Evolutionary conservation across 2,797 vertebrate species (phyloP).

Genomic region (Diglossa cyanea): DNA sequence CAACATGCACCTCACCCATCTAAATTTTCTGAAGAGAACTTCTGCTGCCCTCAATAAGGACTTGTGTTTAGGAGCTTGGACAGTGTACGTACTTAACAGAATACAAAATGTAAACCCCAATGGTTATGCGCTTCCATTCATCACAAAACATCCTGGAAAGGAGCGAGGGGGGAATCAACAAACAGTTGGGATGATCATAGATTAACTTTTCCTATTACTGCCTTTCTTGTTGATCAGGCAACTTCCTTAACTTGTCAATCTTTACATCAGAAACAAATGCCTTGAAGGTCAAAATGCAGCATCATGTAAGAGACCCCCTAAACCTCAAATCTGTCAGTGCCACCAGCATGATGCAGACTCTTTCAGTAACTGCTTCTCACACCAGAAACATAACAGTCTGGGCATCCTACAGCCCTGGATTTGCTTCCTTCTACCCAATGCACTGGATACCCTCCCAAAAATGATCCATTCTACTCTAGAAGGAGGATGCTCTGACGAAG

Average conservation of each 20-base stretch:
- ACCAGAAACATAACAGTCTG: neutral
- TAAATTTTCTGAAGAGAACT: neutral
- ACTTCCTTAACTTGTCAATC: neutral
- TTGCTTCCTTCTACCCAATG: neutral
- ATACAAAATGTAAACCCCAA: neutral
- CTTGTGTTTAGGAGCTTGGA: neutral
- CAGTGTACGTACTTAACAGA: neutral
- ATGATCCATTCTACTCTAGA: neutral
- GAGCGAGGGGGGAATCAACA: neutral
- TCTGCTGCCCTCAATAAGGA: neutral
- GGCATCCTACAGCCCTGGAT: neutral
- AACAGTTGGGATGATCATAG: neutral
- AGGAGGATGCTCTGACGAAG: rapidly evolving
- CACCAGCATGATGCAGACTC: neutral
- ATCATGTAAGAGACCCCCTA: neutral
- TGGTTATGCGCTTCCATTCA: neutral
- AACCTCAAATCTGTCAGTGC: neutral
- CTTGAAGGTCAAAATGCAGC: neutral
- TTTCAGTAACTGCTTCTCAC: neutral
- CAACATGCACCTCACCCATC: neutral
- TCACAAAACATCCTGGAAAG: neutral
- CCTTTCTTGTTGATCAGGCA: neutral
- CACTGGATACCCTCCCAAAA: neutral
- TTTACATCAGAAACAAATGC: neutral
- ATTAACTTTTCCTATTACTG: neutral